Evolutionary conservation across 1,140 invertebrate genomes (phyloP).

Genomic region (Sitodiplosis mosellana): DNA sequence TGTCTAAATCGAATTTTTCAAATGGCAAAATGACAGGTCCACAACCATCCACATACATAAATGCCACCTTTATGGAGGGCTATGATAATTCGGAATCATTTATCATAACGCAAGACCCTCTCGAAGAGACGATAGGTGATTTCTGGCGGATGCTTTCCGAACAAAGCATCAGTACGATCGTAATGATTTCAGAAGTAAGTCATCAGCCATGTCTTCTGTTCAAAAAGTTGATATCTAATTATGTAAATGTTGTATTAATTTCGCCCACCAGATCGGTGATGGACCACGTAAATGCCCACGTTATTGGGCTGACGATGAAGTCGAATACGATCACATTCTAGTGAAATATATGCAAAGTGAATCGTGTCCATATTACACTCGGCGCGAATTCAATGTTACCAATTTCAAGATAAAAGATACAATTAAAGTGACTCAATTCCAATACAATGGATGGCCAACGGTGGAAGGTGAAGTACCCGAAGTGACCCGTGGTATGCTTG

Average conservation of each 20-base stretch:
- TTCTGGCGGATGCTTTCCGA: slow-evolving; percentile 96
- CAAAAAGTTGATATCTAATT: too few relatives aligned
- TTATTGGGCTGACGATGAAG: slow-evolving; percentile 84
- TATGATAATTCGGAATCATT: slow-evolving; percentile 88
- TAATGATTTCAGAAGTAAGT: slow-evolving; percentile 84
- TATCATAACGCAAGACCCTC: slow-evolving; percentile 88
- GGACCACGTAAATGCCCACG: slow-evolving; percentile 60
- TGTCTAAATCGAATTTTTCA: slow-evolving; percentile 38
- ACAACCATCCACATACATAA: slow-evolving; percentile 90
- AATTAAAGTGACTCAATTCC: slow-evolving; percentile 58
- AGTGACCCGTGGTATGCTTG: slow-evolving; percentile 63
- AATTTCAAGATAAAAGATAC: slow-evolving; percentile 58
- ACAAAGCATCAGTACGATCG: slow-evolving; percentile 75
- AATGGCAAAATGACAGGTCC: slow-evolving; percentile 36
- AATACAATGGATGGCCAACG: slow-evolving; percentile 78
- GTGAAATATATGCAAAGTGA: slow-evolving; percentile 75
- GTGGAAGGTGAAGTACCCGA: slow-evolving; percentile 71
- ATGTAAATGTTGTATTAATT: too few relatives aligned
- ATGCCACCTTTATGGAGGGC: slow-evolving; percentile 91
- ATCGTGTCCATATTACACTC: slow-evolving; percentile 70
- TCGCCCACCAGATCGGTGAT: slow-evolving; percentile 48
- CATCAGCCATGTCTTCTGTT: slow-evolving; percentile 6
- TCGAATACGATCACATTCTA: slow-evolving; percentile 60
- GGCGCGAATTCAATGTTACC: slow-evolving; percentile 61
- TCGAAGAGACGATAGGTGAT: slow-evolving; percentile 73